A percentile compares a stretch with the other conserved stretches of the same genome.
Conservation (phyloP, 2,888 invertebrate species). For the Trichopria drosophilae region DNA sequence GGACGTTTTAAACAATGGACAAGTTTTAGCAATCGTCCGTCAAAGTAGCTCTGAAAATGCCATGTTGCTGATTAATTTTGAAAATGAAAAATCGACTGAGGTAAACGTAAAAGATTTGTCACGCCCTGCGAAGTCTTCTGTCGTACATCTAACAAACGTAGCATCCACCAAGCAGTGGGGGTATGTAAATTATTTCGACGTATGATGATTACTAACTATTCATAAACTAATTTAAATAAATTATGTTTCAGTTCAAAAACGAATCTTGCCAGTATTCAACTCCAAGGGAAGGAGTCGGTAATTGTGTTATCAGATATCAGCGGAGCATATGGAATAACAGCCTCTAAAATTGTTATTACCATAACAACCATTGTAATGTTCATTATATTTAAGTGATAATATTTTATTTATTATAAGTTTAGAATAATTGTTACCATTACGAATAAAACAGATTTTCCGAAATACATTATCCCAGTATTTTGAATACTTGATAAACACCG, state of each 20-base stretch:
- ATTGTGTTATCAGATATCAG: constrained; percentile 18
- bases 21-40: constrained; percentile 37
- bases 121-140: constrained; percentile 57
- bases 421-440: too few relatives aligned
- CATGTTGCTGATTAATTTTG: constrained; percentile 53
- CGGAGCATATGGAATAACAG: not conserved
- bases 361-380: not conserved
- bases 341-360: constrained; percentile 15
- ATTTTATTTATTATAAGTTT: not conserved
- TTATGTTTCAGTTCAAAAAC: constrained; percentile 43
- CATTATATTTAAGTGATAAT: not conserved
- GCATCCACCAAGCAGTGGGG: constrained; percentile 60
- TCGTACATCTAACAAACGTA: constrained; percentile 59
- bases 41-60: constrained; percentile 18
- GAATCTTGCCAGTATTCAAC: constrained; percentile 4
- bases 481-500: too few relatives aligned
- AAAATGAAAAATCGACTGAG: constrained; percentile 59
- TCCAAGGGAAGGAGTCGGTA: constrained; percentile 33
- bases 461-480: too few relatives aligned
- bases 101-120: constrained; percentile 63
- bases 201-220: constrained; percentile 1
- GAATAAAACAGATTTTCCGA: too few relatives aligned
- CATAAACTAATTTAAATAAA: constrained; percentile 17
- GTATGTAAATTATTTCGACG: constrained; percentile 54
- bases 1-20: constrained; percentile 60